A percentile compares a stretch with the other conserved stretches of the same genome.
phyloP scores from a whole-genome alignment of 2,888 invertebrate species.

The Thymelicus acteon region DNA sequence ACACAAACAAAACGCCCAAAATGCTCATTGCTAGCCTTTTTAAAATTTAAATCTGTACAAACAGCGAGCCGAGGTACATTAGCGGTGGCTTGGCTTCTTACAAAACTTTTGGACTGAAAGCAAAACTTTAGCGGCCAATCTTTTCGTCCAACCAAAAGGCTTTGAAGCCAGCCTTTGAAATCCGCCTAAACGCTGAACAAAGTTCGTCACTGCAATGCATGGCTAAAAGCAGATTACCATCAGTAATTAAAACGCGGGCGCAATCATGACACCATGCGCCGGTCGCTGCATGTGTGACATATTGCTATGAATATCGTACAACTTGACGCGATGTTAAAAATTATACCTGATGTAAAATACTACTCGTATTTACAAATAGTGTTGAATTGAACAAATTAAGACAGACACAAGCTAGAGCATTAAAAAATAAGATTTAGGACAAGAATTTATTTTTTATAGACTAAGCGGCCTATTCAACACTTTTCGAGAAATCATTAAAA shows the following conservation, averaged over 20 bases:
- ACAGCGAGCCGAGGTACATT: conserved; percentile 38
- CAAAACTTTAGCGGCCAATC: conserved; percentile 45
- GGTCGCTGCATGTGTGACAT: conserved; percentile 45
- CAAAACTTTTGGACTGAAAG: conserved; percentile 25
- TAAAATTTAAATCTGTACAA: conserved; percentile 8
- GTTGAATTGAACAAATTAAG: background rate
- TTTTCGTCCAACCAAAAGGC: conserved; percentile 50
- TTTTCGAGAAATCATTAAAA: no score
- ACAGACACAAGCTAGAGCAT: no score
- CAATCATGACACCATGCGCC: conserved; percentile 46
- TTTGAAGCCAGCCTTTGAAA: conserved; percentile 55
- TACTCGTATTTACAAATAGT: no score
- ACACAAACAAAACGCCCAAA: conserved; percentile 3
- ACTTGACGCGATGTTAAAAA: background rate
- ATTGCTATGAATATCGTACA: conserved; percentile 37
- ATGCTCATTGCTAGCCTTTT: conserved; percentile 7
- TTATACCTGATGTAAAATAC: background rate
- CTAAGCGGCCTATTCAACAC: no score
- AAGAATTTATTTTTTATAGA: no score
- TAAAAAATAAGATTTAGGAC: no score
- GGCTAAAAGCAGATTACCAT: conserved; percentile 68
- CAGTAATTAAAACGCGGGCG: conserved; percentile 66
- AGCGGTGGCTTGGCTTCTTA: conserved; percentile 28
- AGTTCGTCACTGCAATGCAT: conserved; percentile 49
- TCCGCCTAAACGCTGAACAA: conserved; percentile 53